Evolutionary conservation across 2,797 vertebrate genomes (phyloP).

Genomic region (Molothrus aeneus): DNA sequence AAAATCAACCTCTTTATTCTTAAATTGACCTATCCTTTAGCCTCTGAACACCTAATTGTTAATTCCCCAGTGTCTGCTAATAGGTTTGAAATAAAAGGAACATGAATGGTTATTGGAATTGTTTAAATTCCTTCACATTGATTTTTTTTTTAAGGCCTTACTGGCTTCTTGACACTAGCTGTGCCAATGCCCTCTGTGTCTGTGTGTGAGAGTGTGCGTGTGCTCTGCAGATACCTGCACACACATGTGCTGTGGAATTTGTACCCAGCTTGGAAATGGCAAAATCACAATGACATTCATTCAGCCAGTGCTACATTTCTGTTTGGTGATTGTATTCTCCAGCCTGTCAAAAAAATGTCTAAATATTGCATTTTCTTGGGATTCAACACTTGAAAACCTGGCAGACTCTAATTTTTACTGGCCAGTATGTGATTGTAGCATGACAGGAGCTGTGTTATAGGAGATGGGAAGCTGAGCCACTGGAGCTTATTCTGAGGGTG

Average conservation of each 20-base stretch:
- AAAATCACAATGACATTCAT: accelerated
- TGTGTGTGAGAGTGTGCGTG: no score
- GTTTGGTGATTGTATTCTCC: background rate
- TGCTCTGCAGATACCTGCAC: background rate
- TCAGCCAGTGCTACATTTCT: background rate
- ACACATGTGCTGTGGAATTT: accelerated
- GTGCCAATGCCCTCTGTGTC: background rate
- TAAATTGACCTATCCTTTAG: slow-evolving; percentile 30
- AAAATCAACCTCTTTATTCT: slow-evolving; percentile 28
- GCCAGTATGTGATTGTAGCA: accelerated
- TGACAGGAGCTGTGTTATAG: background rate
- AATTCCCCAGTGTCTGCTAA: background rate
- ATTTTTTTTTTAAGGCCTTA: background rate
- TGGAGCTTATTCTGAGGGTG: background rate
- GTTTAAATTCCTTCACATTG: background rate
- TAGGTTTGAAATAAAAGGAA: slow-evolving; percentile 14
- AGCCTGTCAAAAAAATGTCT: background rate
- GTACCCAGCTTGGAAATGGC: background rate
- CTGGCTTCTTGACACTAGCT: background rate
- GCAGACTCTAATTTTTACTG: background rate
- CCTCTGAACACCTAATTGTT: slow-evolving; percentile 29
- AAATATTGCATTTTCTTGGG: background rate
- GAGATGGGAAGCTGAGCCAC: background rate
- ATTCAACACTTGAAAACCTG: background rate
- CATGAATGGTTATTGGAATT: background rate